Percentiles rank a stretch among this genome's conserved stretches.
Evolutionary conservation across 1,140 invertebrate genomes (phyloP).

Genomic region (Rhopalosiphum padi): DNA sequence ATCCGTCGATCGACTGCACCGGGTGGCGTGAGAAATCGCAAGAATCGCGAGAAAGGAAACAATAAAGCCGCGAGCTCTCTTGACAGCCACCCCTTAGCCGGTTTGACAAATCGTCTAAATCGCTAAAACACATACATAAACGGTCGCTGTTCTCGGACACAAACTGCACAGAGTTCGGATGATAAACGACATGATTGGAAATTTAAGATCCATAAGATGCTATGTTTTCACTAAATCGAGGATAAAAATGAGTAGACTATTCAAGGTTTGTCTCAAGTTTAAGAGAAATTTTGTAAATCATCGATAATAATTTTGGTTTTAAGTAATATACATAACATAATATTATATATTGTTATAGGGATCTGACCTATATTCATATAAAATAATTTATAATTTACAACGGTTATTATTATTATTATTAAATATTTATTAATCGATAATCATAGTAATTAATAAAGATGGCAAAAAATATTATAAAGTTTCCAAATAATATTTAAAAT

Average conservation of each 20-base stretch:
- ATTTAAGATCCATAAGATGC: not conserved
- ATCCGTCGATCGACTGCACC: not conserved
- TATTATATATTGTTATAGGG: not conserved
- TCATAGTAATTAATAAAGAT: not conserved
- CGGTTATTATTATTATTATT: not conserved
- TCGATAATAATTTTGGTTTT: not conserved
- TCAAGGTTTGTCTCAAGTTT: not conserved
- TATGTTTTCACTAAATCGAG: not conserved
- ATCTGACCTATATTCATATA: not conserved
- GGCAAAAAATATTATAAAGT: not conserved
- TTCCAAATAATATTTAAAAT: not conserved
- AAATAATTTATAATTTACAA: not conserved
- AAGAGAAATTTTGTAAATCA: not conserved
- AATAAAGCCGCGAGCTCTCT: not conserved
- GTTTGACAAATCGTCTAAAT: not conserved
- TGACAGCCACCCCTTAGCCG: not conserved
- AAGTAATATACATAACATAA: too few relatives aligned
- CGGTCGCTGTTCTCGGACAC: not conserved
- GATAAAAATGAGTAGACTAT: not conserved
- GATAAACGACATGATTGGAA: slow-evolving; percentile 14
- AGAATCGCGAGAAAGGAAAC: not conserved
- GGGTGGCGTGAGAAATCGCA: not conserved
- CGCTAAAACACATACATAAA: slow-evolving; percentile 6
- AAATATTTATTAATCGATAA: not conserved
- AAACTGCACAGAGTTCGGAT: not conserved